Conservation (phyloP, 1,140 invertebrate species). For the Melitaea cinxia region DNA sequence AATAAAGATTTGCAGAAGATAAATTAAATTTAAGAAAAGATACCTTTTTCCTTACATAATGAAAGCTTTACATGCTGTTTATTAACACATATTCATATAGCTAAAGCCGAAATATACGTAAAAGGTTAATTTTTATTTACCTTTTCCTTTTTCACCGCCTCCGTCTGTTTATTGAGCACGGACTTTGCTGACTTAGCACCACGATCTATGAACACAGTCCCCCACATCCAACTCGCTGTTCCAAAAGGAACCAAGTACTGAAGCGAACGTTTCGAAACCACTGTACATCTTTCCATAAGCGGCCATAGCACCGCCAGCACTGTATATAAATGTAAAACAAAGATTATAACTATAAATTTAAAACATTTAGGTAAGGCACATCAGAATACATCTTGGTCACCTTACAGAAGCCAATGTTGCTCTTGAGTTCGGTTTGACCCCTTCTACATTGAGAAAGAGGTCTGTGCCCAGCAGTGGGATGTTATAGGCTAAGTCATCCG, state of each 20-base stretch:
- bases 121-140: constrained; percentile 54
- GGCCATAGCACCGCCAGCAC: constrained; percentile 92
- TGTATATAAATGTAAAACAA: constrained; percentile 59
- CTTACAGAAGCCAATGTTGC: no score
- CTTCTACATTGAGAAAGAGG: no score
- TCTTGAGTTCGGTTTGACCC: no score
- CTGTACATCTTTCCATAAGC: constrained; percentile 86
- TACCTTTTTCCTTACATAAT: no score
- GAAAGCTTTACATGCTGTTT: no score
- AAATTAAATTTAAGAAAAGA: no score
- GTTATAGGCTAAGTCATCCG: no score
- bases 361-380: no score
- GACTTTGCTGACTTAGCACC: constrained; percentile 85
- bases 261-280: constrained; percentile 91
- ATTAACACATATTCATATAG: no score
- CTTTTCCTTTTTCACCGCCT: constrained; percentile 85
- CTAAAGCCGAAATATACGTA: not conserved
- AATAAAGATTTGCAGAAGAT: no score
- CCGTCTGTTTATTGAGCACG: constrained; percentile 87
- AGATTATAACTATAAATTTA: not conserved
- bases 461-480: no score
- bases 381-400: no score
- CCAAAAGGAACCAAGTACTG: constrained; percentile 93
- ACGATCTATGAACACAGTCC: constrained; percentile 94
- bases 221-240: constrained; percentile 91